A percentile compares a stretch with the other conserved stretches of the same genome.
phyloP scores from a whole-genome alignment of 2,797 vertebrate species.

The Choloepus didactylus region DNA sequence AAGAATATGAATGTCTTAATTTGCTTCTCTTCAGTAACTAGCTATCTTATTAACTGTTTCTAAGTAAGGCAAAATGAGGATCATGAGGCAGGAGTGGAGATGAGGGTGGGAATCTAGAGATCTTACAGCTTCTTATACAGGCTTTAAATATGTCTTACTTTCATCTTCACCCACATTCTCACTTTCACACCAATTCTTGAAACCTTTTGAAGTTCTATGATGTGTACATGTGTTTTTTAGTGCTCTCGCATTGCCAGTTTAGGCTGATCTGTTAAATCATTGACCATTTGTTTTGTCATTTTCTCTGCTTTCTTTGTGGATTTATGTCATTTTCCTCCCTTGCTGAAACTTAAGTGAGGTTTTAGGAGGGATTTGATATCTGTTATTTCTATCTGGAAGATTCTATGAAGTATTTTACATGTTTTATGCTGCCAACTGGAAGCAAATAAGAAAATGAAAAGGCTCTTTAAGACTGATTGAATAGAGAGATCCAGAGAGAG shows the following conservation, averaged over 20 bases:
- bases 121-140: neutral
- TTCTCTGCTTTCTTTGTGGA: neutral
- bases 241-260: neutral
- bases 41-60: neutral
- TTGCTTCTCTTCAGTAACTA: neutral
- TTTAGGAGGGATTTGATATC: neutral
- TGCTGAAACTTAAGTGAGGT: neutral
- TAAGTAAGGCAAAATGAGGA: neutral
- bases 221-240: neutral
- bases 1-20: neutral
- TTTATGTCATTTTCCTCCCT: neutral
- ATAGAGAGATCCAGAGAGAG: neutral
- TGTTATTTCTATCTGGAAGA: neutral
- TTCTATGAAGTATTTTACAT: neutral
- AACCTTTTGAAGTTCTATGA: neutral
- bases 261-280: neutral
- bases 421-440: neutral
- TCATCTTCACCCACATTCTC: neutral
- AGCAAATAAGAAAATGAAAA: constrained; percentile 17
- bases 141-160: neutral
- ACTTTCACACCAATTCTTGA: neutral
- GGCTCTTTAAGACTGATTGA: neutral
- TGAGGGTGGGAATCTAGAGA: neutral
- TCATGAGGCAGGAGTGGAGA: neutral
- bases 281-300: neutral